Evolutionary conservation across 92 coral and sea anemone species (phyloP).

Genomic region (Epizoanthus ramosus): DNA sequence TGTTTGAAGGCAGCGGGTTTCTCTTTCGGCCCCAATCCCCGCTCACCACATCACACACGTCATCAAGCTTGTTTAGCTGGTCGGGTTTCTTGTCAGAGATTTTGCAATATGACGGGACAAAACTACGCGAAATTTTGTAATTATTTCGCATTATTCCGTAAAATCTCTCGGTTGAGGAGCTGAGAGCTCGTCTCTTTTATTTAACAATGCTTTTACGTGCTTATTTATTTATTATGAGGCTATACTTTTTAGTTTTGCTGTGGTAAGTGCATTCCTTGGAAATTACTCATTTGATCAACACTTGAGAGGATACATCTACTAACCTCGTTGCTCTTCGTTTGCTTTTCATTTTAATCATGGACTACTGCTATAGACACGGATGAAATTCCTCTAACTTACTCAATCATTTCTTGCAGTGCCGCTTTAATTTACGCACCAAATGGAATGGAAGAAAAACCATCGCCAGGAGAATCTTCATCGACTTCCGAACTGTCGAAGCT

Average conservation of each 20-base stretch:
- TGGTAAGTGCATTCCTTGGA: constrained; percentile 9
- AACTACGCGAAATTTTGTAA: constrained; percentile 25
- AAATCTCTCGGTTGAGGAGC: constrained; percentile 37
- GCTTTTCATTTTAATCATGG: not conserved
- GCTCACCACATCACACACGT: constrained; percentile 26
- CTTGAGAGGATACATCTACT: not conserved
- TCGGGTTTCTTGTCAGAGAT: not conserved
- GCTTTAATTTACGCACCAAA: constrained; percentile 20
- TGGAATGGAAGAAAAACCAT: constrained; percentile 6
- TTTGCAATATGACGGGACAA: constrained; percentile 40
- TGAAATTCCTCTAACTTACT: not conserved
- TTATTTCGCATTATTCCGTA: constrained; percentile 36
- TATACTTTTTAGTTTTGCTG: constrained; percentile 7
- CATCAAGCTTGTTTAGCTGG: constrained; percentile 36
- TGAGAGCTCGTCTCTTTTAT: not conserved
- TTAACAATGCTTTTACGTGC: not conserved
- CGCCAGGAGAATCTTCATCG: not conserved
- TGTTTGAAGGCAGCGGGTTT: constrained; percentile 22
- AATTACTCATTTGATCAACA: not conserved
- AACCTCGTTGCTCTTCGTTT: not conserved
- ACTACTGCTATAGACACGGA: too few species aligned
- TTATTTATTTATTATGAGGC: constrained; percentile 12
- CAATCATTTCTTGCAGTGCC: not conserved
- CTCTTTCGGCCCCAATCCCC: constrained; percentile 14
- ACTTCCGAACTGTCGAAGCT: not conserved